Percentiles rank a stretch among this genome's conserved stretches.
Conservation (phyloP, 2,888 invertebrate genomes). For the Candidula unifasciata region DNA sequence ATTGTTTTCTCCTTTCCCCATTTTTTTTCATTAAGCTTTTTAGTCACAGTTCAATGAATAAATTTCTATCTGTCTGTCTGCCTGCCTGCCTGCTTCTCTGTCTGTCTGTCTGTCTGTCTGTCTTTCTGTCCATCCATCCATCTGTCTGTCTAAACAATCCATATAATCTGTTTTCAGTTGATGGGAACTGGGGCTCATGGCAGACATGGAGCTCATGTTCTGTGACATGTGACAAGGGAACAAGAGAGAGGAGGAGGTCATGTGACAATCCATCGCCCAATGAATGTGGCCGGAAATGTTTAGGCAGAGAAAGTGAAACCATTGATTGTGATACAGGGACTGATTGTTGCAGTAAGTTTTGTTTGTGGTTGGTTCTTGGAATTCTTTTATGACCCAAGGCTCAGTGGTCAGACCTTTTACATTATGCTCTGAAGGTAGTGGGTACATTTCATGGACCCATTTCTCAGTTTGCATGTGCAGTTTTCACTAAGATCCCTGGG, state of each 20-base stretch:
- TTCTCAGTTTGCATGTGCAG: too few species aligned
- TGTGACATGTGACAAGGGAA: slow-evolving; percentile 44
- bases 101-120: background rate
- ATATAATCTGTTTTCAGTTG: background rate
- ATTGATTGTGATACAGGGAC: background rate
- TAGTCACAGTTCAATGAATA: background rate
- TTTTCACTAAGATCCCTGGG: too few species aligned
- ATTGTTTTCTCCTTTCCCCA: background rate
- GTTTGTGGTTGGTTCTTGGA: too few species aligned
- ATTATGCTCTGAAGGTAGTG: too few species aligned
- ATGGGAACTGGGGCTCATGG: slow-evolving; percentile 49
- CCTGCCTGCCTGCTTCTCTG: background rate
- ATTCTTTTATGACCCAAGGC: too few species aligned
- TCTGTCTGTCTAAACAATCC: background rate
- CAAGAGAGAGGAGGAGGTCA: background rate
- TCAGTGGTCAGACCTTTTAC: too few species aligned
- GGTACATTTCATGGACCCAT: too few species aligned
- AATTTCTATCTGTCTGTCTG: background rate
- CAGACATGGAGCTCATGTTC: slow-evolving; percentile 39
- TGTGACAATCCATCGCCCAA: slow-evolving; percentile 47
- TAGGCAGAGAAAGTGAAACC: background rate
- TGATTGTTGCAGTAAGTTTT: background rate
- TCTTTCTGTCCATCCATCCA: background rate
- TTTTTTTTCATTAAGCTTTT: too few species aligned
- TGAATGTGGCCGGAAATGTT: slow-evolving; percentile 42